phyloP scores from a whole-genome alignment of 2,113 vertebrate species.

The Calidris pygmaea region DNA sequence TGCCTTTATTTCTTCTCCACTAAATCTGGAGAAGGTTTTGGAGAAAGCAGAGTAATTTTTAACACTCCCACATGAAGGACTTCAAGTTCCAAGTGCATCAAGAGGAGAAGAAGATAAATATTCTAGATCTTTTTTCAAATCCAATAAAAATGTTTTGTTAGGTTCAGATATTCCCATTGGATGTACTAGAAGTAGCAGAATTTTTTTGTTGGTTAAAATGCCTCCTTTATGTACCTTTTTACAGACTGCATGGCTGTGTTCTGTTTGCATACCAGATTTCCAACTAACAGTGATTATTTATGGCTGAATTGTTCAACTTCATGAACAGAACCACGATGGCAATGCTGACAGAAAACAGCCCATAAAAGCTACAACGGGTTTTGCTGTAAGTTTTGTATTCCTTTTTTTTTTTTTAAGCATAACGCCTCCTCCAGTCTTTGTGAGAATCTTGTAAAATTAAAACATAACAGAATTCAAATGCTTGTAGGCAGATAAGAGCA shows the following conservation, averaged over 20 bases:
- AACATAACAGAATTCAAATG: not conserved
- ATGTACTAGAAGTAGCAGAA: not conserved
- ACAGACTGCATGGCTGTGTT: not conserved
- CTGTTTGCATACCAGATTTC: not conserved
- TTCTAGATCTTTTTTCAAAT: not conserved
- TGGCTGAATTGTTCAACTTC: not conserved
- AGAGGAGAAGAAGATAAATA: not conserved
- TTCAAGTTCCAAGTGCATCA: not conserved
- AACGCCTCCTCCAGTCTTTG: not conserved
- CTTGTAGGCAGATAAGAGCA: not conserved
- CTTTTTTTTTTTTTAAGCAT: not conserved
- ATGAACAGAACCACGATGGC: fast-evolving
- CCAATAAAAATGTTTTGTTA: not conserved
- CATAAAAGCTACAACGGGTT: not conserved
- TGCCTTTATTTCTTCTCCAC: not conserved
- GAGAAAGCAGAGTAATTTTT: not conserved
- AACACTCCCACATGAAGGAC: not conserved
- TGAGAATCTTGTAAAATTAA: constrained; percentile 6
- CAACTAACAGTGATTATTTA: not conserved
- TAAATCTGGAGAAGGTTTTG: not conserved
- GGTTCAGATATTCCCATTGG: not conserved
- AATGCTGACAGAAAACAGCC: not conserved
- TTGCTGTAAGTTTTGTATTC: not conserved
- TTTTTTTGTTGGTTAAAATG: not conserved
- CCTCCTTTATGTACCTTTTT: not conserved